These are phyloP conservation scores for Lasioglossum calceatum DNA, from an alignment of 2,888 invertebrate species.

Conservation along the genomic window DNA sequence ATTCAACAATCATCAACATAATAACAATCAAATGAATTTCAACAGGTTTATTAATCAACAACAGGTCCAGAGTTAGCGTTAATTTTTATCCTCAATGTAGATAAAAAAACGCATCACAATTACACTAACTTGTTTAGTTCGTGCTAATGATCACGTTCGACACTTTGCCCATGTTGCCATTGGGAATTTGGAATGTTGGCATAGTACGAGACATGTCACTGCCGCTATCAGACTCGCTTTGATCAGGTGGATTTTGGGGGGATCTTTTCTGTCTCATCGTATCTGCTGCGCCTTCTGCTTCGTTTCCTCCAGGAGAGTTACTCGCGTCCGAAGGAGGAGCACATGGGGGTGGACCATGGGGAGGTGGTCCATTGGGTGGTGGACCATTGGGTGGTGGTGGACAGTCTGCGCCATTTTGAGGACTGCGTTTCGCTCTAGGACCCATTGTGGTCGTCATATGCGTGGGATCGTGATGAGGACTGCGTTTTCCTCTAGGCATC, in stretches of 20 bases:
- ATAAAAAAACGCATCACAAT: background rate
- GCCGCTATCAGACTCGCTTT: accelerated
- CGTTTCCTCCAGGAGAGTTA: too few species aligned
- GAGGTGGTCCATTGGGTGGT: background rate
- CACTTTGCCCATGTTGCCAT: background rate
- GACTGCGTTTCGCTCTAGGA: background rate
- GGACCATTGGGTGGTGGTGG: background rate
- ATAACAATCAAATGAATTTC: background rate
- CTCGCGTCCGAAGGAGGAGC: background rate
- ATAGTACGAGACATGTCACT: accelerated
- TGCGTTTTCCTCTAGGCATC: background rate
- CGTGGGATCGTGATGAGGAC: background rate
- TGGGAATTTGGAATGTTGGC: background rate
- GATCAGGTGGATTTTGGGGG: background rate
- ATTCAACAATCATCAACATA: background rate
- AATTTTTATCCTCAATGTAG: background rate
- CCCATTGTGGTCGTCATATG: background rate
- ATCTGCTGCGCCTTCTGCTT: background rate
- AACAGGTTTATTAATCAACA: slow-evolving; percentile 24
- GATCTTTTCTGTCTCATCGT: background rate
- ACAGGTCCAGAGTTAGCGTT: background rate
- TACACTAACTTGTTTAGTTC: background rate
- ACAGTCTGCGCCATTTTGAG: background rate
- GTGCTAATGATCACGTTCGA: background rate
- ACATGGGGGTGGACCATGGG: background rate